Conservation (phyloP, 2,888 invertebrate genomes). For the Bruchidius siliquastri region DNA sequence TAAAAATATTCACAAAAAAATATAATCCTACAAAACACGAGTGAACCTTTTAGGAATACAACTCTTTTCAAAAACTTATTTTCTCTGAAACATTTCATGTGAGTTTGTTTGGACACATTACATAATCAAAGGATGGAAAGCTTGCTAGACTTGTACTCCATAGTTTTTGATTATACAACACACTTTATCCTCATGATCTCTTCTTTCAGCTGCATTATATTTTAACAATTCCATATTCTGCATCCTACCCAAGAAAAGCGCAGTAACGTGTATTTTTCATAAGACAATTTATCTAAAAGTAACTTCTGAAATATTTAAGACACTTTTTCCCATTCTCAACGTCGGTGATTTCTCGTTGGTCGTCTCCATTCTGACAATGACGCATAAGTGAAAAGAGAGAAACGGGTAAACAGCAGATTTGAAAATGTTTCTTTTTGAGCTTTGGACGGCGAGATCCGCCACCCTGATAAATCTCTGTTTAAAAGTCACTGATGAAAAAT, state of each 20-base stretch:
- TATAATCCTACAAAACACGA: no score
- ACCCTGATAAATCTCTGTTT: constrained; percentile 15
- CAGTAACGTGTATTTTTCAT: constrained; percentile 35
- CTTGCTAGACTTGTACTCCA: not conserved
- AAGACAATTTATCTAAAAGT: constrained; percentile 37
- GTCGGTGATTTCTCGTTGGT: constrained; percentile 28
- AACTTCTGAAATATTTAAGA: constrained; percentile 37
- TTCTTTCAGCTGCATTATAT: not conserved
- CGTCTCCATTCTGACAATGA: constrained; percentile 24
- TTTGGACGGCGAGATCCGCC: not conserved
- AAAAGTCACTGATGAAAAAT: constrained; percentile 16
- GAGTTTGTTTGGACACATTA: no score
- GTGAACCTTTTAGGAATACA: no score
- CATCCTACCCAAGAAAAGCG: not conserved
- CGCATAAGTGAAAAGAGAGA: constrained; percentile 14
- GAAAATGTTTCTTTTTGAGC: constrained; percentile 18
- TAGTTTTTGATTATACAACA: not conserved
- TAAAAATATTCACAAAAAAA: no score
- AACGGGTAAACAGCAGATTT: constrained; percentile 25
- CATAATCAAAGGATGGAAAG: no score
- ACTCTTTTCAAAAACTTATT: no score
- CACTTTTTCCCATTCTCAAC: constrained; percentile 34
- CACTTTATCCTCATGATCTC: not conserved
- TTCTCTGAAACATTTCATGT: no score
- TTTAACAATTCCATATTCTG: not conserved